A percentile compares a stretch with the other conserved stretches of the same genome.
These are phyloP conservation scores for Aeoliscus strigatus DNA, from an alignment of 2,797 vertebrate species.

Conservation along the genomic window DNA sequence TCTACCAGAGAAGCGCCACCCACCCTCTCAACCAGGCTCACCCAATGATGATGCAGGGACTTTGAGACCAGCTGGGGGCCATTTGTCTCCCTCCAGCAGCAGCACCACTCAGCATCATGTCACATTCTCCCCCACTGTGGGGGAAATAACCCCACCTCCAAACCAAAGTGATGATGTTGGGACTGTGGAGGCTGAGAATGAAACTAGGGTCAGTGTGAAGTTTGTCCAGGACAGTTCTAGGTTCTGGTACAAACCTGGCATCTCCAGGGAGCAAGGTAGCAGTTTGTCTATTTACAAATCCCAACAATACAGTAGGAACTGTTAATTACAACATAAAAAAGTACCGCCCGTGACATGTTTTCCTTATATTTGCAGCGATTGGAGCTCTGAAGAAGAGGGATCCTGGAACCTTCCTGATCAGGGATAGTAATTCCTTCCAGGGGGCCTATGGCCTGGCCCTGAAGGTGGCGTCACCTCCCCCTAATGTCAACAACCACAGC, in stretches of 20 bases:
- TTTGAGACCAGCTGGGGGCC: constrained; percentile 50
- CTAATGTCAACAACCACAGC: constrained; percentile 79
- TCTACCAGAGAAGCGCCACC: constrained; percentile 82
- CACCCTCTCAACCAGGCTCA: constrained; percentile 50
- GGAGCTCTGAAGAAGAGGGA: constrained; percentile 84
- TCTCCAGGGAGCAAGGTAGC: constrained; percentile 90
- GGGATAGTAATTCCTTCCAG: constrained; percentile 92
- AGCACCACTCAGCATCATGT: constrained; percentile 78
- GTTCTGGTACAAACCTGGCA: constrained; percentile 90
- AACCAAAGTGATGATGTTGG: constrained; percentile 57
- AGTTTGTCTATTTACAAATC: too few species aligned
- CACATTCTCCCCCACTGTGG: constrained; percentile 82
- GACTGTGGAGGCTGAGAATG: constrained; percentile 59
- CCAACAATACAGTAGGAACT: constrained; percentile 51
- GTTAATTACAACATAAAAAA: too few species aligned
- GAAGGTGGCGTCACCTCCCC: constrained; percentile 83
- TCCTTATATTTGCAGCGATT: constrained; percentile 74
- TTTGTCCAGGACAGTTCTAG: constrained; percentile 93
- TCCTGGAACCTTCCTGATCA: constrained; percentile 86
- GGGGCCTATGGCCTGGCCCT: constrained; percentile 91
- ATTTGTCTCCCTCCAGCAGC: constrained; percentile 48
- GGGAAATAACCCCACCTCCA: constrained; percentile 60
- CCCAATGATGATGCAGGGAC: constrained; percentile 56
- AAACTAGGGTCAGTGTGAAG: constrained; percentile 77
- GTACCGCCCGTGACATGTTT: not conserved